phyloP scores from a whole-genome alignment of 2,888 invertebrate species.

The Nyleta sp. region DNA sequence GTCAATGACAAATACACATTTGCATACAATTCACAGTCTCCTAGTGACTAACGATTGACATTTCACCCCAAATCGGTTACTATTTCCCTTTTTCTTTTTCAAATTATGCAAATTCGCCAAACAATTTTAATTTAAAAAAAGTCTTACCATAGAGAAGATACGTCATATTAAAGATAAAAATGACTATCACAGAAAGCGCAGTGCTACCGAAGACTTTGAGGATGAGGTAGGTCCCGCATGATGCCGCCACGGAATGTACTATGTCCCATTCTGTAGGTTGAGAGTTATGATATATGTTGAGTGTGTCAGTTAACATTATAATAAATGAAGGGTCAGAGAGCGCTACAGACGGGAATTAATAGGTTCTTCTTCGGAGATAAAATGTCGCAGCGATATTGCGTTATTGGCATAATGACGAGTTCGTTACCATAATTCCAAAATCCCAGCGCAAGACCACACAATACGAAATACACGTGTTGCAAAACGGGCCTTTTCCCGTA shows the following conservation, averaged over 20 bases:
- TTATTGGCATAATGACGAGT: slow-evolving; percentile 36
- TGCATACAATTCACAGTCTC: too few relatives aligned
- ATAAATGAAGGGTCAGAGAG: slow-evolving; percentile 42
- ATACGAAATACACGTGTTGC: slow-evolving; percentile 90
- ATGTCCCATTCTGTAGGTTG: slow-evolving; percentile 84
- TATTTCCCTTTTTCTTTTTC: too few relatives aligned
- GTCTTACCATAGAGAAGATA: slow-evolving; percentile 87
- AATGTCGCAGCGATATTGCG: slow-evolving; percentile 47
- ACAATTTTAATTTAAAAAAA: neutral
- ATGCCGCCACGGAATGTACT: slow-evolving; percentile 90
- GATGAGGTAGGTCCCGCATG: slow-evolving; percentile 88
- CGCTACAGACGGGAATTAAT: slow-evolving; percentile 41
- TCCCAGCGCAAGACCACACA: slow-evolving; percentile 89
- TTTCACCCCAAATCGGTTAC: too few relatives aligned
- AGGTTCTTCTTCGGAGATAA: slow-evolving; percentile 44
- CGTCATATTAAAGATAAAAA: slow-evolving; percentile 92
- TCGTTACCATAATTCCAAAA: slow-evolving; percentile 92
- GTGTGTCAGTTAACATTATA: slow-evolving; percentile 33
- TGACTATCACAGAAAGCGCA: slow-evolving; percentile 86
- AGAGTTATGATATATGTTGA: slow-evolving; percentile 41
- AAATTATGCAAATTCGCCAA: neutral
- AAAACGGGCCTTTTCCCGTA: slow-evolving; percentile 84
- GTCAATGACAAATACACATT: too few relatives aligned
- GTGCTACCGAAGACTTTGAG: slow-evolving; percentile 87
- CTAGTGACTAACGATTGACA: too few relatives aligned